Base-by-base conservation (phyloP, 2,888 invertebrate genomes). In the Lepidocyrtoides sp. region DNA sequence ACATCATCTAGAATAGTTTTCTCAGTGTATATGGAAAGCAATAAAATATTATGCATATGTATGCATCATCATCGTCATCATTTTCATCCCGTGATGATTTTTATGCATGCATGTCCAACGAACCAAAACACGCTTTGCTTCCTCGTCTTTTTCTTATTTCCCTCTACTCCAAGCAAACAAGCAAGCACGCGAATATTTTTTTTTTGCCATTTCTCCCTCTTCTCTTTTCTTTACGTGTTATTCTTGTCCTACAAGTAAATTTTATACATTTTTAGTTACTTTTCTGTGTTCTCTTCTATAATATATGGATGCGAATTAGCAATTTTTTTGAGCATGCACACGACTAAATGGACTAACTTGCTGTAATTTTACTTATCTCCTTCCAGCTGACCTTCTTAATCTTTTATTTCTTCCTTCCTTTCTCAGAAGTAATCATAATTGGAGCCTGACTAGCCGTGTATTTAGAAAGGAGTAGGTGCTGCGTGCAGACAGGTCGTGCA, bases 81-180 rank as follows among this genome's bases (percentile, higher is more conserved):
- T 44, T 36, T 41, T 48, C 36, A 60, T 75, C 41, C 12, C 44
- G 23, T 72, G 72, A 86, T 69, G 72, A 85, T 85, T 85, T 85
- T 72, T 57, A 86, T 41, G 77, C 77, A 63, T 86, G 86, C 86
- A 86, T 77, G 86, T 63, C 75, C 86, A 86, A 77, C 75, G 86
- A 86, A 86, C 86, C 86, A 60, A 48, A 86, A 32, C 86, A 86
- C 60, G 60, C 85, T 85, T 72, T 83, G 32, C 54, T 72, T 72
- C 57, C 72, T 72, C 72, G 69, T 41, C 44, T 85, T 8, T 20
- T 85, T 72, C 54, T 72, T 44, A 4, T 44, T 41, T 44, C 5
- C 20, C 4, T 63, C 29, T 29, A 14, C 36, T 8, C 69, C 0
- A 36, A 8, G 36, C 36, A 69, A 36, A 14, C 0, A 32, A 10